phyloP scores from a whole-genome alignment of 30 jellyfish, hydroid and myxozoan species.

The Aurelia aurita region DNA sequence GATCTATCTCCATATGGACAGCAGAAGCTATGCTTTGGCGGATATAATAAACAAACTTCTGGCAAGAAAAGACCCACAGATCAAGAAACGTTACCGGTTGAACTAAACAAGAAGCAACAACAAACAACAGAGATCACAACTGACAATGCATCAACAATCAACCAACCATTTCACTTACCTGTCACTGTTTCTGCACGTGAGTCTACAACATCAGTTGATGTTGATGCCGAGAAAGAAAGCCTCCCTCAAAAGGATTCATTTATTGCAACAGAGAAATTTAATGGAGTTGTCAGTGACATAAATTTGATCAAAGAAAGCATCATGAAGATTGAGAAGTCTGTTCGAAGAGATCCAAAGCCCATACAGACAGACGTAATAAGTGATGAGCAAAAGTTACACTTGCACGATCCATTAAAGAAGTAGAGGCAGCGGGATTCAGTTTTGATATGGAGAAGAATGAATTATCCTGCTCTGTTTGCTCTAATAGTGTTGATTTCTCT shows the following conservation, averaged over 20 bases:
- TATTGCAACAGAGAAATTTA: constrained; percentile 36
- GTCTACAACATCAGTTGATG: constrained; percentile 35
- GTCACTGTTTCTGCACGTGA: constrained; percentile 39
- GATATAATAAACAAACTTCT: constrained; percentile 36
- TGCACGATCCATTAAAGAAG: constrained; percentile 52
- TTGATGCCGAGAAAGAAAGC: constrained; percentile 47
- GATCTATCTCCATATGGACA: constrained; percentile 41
- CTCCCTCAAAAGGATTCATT: constrained; percentile 49
- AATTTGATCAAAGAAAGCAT: no score
- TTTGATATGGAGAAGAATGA: constrained; percentile 12
- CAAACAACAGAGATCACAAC: constrained; percentile 38
- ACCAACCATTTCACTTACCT: constrained; percentile 40
- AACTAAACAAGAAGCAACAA: constrained; percentile 36
- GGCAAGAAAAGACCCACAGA: constrained; percentile 48
- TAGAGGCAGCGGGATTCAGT: constrained; percentile 50
- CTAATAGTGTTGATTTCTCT: constrained; percentile 44
- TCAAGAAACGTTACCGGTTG: constrained; percentile 33
- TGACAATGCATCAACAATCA: constrained; percentile 3
- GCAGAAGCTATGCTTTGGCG: constrained; percentile 33
- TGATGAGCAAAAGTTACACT: constrained; percentile 55
- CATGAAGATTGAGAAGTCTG: constrained; percentile 56
- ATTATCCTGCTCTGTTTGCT: constrained; percentile 38
- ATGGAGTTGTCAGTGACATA: no score
- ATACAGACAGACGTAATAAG: constrained; percentile 20
- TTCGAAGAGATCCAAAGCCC: constrained; percentile 65